These are phyloP conservation scores for Leptopilina myrica DNA, from an alignment of 2,888 invertebrate species.

Conservation along the genomic window DNA sequence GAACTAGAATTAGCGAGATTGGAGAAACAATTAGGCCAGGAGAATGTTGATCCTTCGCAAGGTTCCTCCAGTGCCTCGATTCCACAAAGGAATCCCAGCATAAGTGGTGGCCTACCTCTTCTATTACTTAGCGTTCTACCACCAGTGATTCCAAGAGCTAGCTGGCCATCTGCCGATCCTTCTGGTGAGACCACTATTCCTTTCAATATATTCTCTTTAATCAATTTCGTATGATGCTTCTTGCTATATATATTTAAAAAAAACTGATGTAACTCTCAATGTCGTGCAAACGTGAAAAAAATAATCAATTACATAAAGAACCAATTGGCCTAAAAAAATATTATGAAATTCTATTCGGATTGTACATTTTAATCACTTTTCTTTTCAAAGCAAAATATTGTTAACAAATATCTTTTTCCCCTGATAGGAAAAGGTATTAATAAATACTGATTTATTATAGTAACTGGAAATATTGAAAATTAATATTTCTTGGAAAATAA, in stretches of 20 bases:
- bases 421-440: no score
- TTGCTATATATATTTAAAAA: no score
- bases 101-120: constrained; percentile 84
- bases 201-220: constrained; percentile 7
- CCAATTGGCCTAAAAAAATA: background rate
- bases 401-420: no score
- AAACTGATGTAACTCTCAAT: background rate
- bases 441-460: no score
- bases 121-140: constrained; percentile 85
- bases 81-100: constrained; percentile 81
- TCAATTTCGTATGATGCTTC: constrained; percentile 27
- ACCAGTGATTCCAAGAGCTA: constrained; percentile 86
- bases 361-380: no score
- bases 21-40: constrained; percentile 82
- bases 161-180: constrained; percentile 86
- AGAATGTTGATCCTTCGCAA: constrained; percentile 77
- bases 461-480: no score
- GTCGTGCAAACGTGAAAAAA: constrained; percentile 23
- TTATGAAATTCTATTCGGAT: no score
- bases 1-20: constrained; percentile 88
- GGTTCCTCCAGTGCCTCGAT: constrained; percentile 80
- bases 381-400: no score
- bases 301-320: background rate
- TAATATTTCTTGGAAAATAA: no score
- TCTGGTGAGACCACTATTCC: constrained; percentile 65